Conservation (phyloP, 2,888 invertebrate genomes). For the Mythimna vitellina region DNA sequence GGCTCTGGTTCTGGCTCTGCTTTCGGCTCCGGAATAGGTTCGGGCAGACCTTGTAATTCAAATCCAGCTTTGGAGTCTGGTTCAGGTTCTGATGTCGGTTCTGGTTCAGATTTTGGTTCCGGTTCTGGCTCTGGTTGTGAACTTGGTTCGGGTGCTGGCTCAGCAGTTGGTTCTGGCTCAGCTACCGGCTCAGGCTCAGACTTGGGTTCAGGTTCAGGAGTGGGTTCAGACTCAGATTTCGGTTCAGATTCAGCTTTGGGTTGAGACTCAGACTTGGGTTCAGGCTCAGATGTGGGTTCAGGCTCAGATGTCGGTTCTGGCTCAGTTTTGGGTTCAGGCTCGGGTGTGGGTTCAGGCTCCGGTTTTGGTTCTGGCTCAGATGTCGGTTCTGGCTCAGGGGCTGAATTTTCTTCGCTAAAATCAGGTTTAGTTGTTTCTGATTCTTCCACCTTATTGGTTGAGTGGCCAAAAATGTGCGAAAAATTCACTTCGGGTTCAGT, state of each 20-base stretch:
- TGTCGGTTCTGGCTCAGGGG: constrained; percentile 47
- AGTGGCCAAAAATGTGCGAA: constrained; percentile 79
- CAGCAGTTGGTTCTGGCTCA: constrained; percentile 54
- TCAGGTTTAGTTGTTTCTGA: constrained; percentile 53
- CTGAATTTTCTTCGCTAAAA: constrained; percentile 63
- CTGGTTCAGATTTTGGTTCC: constrained; percentile 66
- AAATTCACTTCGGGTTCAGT: constrained; percentile 76
- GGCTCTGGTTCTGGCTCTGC: constrained; percentile 37
- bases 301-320: constrained; percentile 57
- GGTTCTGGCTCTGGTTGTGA: constrained; percentile 59
- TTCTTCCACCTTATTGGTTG: constrained; percentile 65
- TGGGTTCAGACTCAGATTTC: constrained; percentile 57
- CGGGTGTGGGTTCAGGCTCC: constrained; percentile 40
- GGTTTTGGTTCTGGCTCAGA: constrained; percentile 49
- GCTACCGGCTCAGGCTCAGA: constrained; percentile 43
- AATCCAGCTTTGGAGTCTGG: constrained; percentile 63
- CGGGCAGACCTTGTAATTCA: constrained; percentile 63
- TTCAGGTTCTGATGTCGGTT: constrained; percentile 68
- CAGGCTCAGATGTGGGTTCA: constrained; percentile 67
- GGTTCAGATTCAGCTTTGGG: constrained; percentile 65
- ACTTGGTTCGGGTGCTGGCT: constrained; percentile 54
- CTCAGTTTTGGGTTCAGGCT: constrained; percentile 32
- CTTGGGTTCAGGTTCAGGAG: constrained; percentile 54
- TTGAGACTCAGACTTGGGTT: constrained; percentile 63
- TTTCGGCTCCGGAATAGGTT: constrained; percentile 43